phyloP scores from a whole-genome alignment of 37 sponge, comb jelly and placozoan species.

The Spongia lamella region DNA sequence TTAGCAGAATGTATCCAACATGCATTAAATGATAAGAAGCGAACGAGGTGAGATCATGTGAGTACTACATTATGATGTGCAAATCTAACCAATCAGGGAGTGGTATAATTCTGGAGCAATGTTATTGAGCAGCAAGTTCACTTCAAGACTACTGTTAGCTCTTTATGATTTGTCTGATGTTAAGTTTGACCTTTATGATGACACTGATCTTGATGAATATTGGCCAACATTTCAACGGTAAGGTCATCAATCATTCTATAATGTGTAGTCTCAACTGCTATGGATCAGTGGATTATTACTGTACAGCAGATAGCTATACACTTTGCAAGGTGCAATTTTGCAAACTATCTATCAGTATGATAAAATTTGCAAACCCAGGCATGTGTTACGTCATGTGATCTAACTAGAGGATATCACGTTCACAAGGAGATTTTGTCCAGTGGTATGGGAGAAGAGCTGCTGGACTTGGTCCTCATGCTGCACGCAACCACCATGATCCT shows the following conservation, averaged over 20 bases:
- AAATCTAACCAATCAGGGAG: conserved; percentile 48
- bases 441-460: too few species aligned
- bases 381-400: too few species aligned
- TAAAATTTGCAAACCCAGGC: too few species aligned
- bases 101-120: conserved; percentile 70
- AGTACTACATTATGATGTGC: background rate
- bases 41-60: conserved; percentile 58
- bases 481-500: too few species aligned
- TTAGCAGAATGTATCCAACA: conserved; percentile 77
- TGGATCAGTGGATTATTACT: too few species aligned
- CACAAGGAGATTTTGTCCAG: too few species aligned
- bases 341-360: conserved; percentile 6
- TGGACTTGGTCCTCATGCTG: too few species aligned
- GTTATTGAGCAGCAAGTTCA: conserved; percentile 29
- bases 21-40: conserved; percentile 53
- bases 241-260: background rate
- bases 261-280: background rate
- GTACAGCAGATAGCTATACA: too few species aligned
- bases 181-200: conserved; percentile 71
- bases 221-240: conserved; percentile 79
- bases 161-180: conserved; percentile 79
- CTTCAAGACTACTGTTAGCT: conserved; percentile 55
- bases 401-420: too few species aligned
- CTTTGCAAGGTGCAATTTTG: background rate
- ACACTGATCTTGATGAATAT: conserved; percentile 67